Evolutionary conservation across 2,113 vertebrate genomes (phyloP).

Genomic region (Lepus americanus): DNA sequence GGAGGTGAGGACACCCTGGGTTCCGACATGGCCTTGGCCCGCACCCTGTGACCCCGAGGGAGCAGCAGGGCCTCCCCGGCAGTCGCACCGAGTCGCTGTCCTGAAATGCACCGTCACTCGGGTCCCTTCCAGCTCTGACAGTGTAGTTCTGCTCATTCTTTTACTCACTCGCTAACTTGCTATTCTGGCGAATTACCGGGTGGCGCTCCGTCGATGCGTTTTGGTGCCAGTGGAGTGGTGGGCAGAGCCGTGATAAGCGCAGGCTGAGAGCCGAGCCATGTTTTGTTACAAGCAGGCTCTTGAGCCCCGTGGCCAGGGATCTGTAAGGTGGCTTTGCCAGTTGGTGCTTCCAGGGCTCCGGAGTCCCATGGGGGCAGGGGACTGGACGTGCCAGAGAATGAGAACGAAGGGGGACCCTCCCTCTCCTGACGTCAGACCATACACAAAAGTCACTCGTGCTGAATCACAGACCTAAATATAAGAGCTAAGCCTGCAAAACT

Average conservation of each 20-base stretch:
- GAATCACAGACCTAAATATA: not conserved
- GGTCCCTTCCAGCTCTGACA: conserved; percentile 33
- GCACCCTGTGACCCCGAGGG: not conserved
- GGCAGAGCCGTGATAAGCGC: not conserved
- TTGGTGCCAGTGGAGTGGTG: not conserved
- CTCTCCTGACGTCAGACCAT: not conserved
- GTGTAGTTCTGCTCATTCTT: conserved; percentile 34
- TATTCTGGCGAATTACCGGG: conserved; percentile 15
- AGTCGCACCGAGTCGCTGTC: not conserved
- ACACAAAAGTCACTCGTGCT: not conserved
- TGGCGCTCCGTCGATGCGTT: conserved; percentile 9
- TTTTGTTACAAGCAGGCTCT: not conserved
- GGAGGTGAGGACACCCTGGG: not conserved
- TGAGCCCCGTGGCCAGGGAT: not conserved
- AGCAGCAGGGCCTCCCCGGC: not conserved
- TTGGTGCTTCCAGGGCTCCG: not conserved
- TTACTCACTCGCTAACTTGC: conserved; percentile 19
- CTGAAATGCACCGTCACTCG: not conserved
- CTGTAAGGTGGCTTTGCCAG: not conserved
- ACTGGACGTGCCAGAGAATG: not conserved
- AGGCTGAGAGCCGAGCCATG: not conserved
- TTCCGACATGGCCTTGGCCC: not conserved
- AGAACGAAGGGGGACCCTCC: not conserved
- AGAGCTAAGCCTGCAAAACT: not conserved
- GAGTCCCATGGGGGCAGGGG: not conserved